Percentiles rank a stretch among this genome's conserved stretches.
Conservation (phyloP, 1,140 invertebrate species). For the Venustaconcha ellipsiformis region DNA sequence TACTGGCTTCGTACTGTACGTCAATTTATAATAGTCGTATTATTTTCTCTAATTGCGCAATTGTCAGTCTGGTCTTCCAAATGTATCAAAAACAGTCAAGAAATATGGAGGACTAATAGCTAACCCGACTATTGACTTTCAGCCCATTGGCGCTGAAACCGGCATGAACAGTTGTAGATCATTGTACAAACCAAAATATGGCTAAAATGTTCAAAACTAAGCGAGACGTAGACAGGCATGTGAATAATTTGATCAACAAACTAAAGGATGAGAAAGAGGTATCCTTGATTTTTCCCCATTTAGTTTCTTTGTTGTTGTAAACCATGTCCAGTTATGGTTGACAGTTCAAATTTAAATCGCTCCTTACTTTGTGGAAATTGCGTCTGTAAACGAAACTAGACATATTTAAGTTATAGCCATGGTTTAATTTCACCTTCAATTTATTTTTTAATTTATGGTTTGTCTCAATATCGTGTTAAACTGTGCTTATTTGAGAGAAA, state of each 20-base stretch:
- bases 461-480: no score
- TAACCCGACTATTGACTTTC: no score
- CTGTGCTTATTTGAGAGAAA: no score
- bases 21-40: no score
- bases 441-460: not conserved
- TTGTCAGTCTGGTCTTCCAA: no score
- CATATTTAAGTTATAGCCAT: not conserved
- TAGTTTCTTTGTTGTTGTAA: constrained; percentile 2
- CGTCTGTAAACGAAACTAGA: constrained; percentile 1
- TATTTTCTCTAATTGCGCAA: no score
- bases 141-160: no score
- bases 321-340: not conserved
- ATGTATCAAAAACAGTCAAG: no score
- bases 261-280: constrained; percentile 78
- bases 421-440: not conserved
- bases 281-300: constrained; percentile 55
- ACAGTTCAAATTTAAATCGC: not conserved
- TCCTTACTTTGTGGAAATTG: not conserved
- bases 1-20: no score
- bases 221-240: constrained; percentile 79
- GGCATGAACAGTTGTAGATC: no score
- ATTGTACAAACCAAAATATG: no score
- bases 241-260: constrained; percentile 76
- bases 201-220: constrained; percentile 76
- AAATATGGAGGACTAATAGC: no score